These are phyloP conservation scores for Mallateleia sp. DNA, from an alignment of 2,888 invertebrate species.

Conservation along the genomic window DNA sequence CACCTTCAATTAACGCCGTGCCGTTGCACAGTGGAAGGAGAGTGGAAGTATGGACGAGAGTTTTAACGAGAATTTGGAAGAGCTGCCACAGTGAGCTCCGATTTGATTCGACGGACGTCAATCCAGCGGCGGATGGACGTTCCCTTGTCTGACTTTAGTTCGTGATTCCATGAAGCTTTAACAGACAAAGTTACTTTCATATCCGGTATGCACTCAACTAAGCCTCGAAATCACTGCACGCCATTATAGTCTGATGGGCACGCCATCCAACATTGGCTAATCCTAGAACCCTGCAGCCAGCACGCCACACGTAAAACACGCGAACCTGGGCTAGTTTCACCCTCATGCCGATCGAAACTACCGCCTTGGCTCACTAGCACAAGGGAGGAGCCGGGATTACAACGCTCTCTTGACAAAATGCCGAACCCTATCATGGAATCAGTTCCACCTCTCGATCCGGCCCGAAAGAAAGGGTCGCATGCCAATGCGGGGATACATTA, in stretches of 20 bases:
- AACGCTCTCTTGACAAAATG: constrained; percentile 84
- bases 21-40: constrained; percentile 61
- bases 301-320: constrained; percentile 84
- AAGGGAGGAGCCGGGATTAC: constrained; percentile 76
- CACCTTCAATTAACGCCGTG: constrained; percentile 83
- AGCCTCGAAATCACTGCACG: constrained; percentile 84
- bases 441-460: constrained; percentile 54
- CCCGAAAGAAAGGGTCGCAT: constrained; percentile 58
- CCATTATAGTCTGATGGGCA: constrained; percentile 79
- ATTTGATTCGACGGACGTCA: constrained; percentile 81
- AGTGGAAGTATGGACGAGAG: constrained; percentile 30
- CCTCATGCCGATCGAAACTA: constrained; percentile 68
- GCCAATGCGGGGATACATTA: constrained; percentile 35
- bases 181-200: constrained; percentile 86
- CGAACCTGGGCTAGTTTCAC: constrained; percentile 78
- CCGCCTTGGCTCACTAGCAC: constrained; percentile 37
- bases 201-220: constrained; percentile 84
- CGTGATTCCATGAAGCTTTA: constrained; percentile 76
- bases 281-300: constrained; percentile 81
- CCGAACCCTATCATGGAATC: constrained; percentile 82
- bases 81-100: constrained; percentile 70
- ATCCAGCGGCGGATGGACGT: constrained; percentile 72
- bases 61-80: constrained; percentile 54
- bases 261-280: constrained; percentile 82
- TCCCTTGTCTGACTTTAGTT: constrained; percentile 75